Evolutionary conservation across 1,140 invertebrate genomes (phyloP).

Genomic region (Galleria mellonella): DNA sequence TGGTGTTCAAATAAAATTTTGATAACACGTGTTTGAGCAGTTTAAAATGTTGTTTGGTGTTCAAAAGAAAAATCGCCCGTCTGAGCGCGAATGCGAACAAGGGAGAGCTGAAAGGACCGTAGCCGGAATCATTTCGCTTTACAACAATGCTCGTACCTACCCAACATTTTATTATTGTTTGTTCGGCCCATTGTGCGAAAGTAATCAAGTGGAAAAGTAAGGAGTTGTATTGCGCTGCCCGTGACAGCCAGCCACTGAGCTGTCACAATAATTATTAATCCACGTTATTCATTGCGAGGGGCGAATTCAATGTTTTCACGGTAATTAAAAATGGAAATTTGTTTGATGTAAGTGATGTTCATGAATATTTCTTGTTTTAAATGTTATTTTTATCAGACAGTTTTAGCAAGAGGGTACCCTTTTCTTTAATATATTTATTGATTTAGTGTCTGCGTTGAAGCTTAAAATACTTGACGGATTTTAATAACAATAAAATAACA

Average conservation of each 20-base stretch:
- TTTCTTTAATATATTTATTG: too few species aligned
- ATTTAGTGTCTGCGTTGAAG: too few species aligned
- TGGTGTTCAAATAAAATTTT: too few species aligned
- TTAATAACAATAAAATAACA: too few species aligned
- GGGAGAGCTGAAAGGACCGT: constrained; percentile 5
- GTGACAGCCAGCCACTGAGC: constrained; percentile 22
- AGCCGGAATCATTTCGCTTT: constrained; percentile 16
- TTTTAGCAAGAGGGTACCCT: too few species aligned
- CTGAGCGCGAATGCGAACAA: constrained; percentile 4
- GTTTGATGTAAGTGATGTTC: not conserved
- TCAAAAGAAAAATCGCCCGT: constrained; percentile 2
- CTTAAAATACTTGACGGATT: too few species aligned
- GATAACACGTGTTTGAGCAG: too few species aligned
- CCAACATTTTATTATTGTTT: constrained; percentile 44
- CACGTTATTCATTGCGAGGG: not conserved
- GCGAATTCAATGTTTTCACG: too few species aligned
- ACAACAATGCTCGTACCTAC: constrained; percentile 21
- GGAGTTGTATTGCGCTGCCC: constrained; percentile 25
- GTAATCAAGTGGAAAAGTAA: constrained; percentile 41
- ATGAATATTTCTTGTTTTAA: too few species aligned
- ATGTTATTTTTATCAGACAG: too few species aligned
- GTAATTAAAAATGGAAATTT: not conserved
- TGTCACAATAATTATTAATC: constrained; percentile 33
- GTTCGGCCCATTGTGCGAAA: constrained; percentile 36
- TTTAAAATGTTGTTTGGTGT: not conserved